Evolutionary conservation across 2,113 vertebrate genomes (phyloP), one percentile per base, ranked within the genome.

Genomic region (Sceloporus undulatus): DNA sequence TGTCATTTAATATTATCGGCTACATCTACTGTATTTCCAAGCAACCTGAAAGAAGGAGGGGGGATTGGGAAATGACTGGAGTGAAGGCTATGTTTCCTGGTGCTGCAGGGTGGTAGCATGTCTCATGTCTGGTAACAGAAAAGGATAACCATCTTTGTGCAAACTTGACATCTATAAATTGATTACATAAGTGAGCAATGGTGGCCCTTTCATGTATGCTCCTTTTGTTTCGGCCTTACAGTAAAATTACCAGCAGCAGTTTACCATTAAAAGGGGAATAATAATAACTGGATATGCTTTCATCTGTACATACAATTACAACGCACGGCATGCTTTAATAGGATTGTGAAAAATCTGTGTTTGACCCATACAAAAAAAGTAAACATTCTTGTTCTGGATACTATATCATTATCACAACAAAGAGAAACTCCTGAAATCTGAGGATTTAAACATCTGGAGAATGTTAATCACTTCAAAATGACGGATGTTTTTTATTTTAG

Each of bases 351-450:
- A 97, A 97, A 97, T 96, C 96, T 96, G 96, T 97, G 95, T 97
- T 96, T 97, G 97, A 97, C 97, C 96, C 96, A 95, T 95, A 94
- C 96, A 96, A 97, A 96, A 90, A 98, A 97, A 97, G 98, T 97
- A 98, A 98, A 98, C 97, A 97, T 96, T 97, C 97, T 96, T 95
- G 96, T 96, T 97, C 96, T 97, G 98, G 96, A 97, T 98, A 97
- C 97, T 97, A 97, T 97, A 97, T 97, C 97, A 98, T 98, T 98
- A 98, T 97, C 97, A 98, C 98, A 98, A 98, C 98, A 98, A 98
- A 98, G 97, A 93, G 94, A 97, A 96, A 97, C 97, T 97, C 96
- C 96, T 97, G 98, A 98, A 98, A 98, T 97, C 95, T 87, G 97
- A 98, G 96, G 97, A 97, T 96, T 95, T 96, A 96, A 96, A 97